A percentile compares a stretch with the other conserved stretches of the same genome.
These are phyloP conservation scores for Paragorgia papillata DNA, from an alignment of 92 coral and sea anemone genomes.

Conservation along the genomic window DNA sequence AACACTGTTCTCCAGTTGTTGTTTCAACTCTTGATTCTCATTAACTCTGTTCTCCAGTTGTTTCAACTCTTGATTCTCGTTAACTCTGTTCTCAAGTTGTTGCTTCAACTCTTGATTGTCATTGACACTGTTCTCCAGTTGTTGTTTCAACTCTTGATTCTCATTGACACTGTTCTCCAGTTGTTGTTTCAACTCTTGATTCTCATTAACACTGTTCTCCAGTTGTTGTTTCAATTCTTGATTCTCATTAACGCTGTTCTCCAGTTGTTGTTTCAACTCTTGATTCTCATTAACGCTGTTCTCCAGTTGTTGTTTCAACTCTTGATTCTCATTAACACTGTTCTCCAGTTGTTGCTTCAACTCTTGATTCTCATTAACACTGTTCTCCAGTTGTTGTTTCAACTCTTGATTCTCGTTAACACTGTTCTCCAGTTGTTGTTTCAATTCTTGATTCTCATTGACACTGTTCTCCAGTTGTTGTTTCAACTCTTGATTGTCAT, in stretches of 20 bases:
- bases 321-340: neutral
- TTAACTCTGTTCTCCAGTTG: neutral
- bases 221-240: neutral
- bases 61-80: neutral
- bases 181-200: neutral
- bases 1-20: neutral
- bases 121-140: neutral
- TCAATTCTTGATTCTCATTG: conserved; percentile 1
- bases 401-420: neutral
- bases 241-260: neutral
- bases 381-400: neutral
- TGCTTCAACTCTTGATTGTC: neutral
- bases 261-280: neutral
- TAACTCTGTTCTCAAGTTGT: neutral
- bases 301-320: neutral
- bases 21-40: neutral
- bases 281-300: neutral
- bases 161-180: neutral
- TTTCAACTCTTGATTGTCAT: neutral
- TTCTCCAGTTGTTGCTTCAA: neutral
- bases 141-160: neutral
- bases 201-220: neutral
- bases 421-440: conserved; percentile 9
- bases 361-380: neutral
- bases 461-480: neutral